These are phyloP conservation scores for Microplitis demolitor DNA, from an alignment of 1,140 invertebrate species.

Conservation along the genomic window DNA sequence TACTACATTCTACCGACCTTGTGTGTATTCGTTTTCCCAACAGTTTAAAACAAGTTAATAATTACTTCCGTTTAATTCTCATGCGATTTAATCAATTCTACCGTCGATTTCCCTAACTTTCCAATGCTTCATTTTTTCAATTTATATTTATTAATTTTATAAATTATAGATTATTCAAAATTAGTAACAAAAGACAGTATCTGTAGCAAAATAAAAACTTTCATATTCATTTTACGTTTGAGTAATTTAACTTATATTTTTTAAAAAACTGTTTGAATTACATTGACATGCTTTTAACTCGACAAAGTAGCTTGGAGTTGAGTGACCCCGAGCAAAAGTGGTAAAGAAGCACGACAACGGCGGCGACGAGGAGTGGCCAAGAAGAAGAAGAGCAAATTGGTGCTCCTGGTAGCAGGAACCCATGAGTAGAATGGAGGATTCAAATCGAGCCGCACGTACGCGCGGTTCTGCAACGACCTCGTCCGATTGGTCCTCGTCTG, in stretches of 20 bases:
- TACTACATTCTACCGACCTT: no score
- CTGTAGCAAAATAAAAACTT: no score
- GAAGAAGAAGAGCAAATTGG: constrained; percentile 64
- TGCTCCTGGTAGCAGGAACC: constrained; percentile 55
- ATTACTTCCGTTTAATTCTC: constrained; percentile 8
- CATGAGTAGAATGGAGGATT: constrained; percentile 51
- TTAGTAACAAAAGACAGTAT: no score
- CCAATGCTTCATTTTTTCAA: constrained; percentile 18
- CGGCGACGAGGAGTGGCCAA: constrained; percentile 56
- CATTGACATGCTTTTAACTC: neutral
- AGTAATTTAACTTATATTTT: neutral
- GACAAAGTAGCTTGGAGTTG: constrained; percentile 2
- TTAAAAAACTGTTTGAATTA: neutral
- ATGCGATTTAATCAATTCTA: constrained; percentile 1
- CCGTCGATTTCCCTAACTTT: constrained; percentile 18
- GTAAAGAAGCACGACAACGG: constrained; percentile 33
- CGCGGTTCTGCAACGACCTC: constrained; percentile 31
- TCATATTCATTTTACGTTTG: no score
- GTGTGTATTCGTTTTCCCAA: neutral
- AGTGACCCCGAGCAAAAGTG: constrained; percentile 10
- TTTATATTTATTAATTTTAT: neutral
- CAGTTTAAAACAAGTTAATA: neutral
- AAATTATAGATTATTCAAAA: no score
- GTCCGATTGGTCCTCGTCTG: constrained; percentile 42
- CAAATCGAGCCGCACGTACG: constrained; percentile 35